These are phyloP conservation scores for Scopus umbretta DNA, from an alignment of 2,113 vertebrate genomes.

Conservation along the genomic window DNA sequence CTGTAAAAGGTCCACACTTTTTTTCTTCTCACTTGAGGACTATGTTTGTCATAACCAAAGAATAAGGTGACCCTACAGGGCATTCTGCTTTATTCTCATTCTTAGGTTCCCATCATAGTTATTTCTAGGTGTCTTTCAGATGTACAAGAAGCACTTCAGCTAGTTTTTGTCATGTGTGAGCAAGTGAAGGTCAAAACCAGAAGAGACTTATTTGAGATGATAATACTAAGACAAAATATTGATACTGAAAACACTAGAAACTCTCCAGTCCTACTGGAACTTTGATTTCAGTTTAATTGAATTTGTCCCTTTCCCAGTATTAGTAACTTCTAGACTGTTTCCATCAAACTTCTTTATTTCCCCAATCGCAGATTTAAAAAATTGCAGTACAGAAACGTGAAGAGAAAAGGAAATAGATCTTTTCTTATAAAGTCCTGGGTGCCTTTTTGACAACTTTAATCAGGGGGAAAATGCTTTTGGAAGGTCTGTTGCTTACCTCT, in stretches of 20 bases:
- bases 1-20: not conserved
- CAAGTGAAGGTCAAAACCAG: not conserved
- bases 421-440: not conserved
- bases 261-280: not conserved
- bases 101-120: not conserved
- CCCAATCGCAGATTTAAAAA: not conserved
- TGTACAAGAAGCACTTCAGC: not conserved
- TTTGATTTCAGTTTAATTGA: not conserved
- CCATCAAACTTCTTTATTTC: not conserved
- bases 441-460: not conserved
- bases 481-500: not conserved
- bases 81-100: not conserved
- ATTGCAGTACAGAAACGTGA: not conserved
- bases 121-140: not conserved
- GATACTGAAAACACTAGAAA: not conserved
- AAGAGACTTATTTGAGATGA: not conserved
- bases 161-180: not conserved
- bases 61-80: not conserved
- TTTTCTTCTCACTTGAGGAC: not conserved
- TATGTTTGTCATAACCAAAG: not conserved
- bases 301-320: not conserved
- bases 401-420: not conserved
- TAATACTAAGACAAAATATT: not conserved
- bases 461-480: not conserved
- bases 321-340: not conserved